Evolutionary conservation across 2,113 vertebrate species (phyloP), one percentile per base, ranked within the genome.

Genomic region (Sigmodon hispidus): DNA sequence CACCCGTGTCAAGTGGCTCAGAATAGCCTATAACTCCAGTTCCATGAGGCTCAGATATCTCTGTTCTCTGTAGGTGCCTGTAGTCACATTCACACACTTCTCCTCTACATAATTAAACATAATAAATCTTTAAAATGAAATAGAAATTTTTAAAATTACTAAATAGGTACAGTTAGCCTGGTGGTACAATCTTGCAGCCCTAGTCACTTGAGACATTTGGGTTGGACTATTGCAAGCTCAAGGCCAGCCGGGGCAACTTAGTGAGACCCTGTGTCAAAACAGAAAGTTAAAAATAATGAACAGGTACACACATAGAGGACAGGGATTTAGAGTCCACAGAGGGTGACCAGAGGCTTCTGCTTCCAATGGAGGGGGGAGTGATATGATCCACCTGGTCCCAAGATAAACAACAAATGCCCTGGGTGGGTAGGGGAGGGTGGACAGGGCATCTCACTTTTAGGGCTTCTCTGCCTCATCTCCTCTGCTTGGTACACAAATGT

Each of bases 401-500:
- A 48, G 31, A 45, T 36, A 48, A 67, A 9, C 43, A 63, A 22
- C 40, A 63, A 63, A 1, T n/a, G 59, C 13, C 48, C 36, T 34
- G 2, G 31, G 31, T 31, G 48, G 12, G 45, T 45, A 86, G 84
- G 13, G 31, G 31, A 86, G 61, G 43, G 22, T 87, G 67, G 22
- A 72, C 7, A 40, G 65, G 36, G 7, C 21, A 29, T 45, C 43
- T 65, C 19, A 15, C 34, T n/a, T 29, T 34, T 36, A 12, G 45
- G 70, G 21, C 57, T 31, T 31, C 43, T 36, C 59, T 55, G 69
- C 40, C 12, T 24, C 8, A 31, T 6, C 0, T 26, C 55, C 4
- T 6, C 5, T 1, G n/a, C n/a, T n/a, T n/a, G 4, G 0, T 16
- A 0, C 3, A 22, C 0, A 7, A 73, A 34, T 0, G 45, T 31